Conservation (phyloP, 1,140 invertebrate species). For the Leptoteleia sp. region DNA sequence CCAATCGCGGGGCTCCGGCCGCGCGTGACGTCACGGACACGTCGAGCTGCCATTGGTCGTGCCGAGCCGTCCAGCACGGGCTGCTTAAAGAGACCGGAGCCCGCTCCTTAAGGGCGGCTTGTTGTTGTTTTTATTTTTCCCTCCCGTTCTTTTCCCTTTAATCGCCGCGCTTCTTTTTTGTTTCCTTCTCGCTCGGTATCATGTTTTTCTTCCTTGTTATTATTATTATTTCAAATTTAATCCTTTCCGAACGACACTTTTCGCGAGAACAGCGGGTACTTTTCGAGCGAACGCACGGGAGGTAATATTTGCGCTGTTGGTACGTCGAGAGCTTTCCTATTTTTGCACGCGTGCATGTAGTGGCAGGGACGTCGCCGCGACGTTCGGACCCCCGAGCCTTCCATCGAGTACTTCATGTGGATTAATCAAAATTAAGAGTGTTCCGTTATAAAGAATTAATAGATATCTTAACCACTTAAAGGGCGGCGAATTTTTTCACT, state of each 20-base stretch:
- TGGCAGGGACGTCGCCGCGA: slow-evolving; percentile 11
- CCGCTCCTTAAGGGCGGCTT: slow-evolving; percentile 14
- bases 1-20: slow-evolving; percentile 70
- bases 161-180: slow-evolving; percentile 6
- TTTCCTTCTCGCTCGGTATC: neutral
- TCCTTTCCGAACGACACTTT: slow-evolving; percentile 3
- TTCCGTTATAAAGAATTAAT: slow-evolving; percentile 3
- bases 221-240: too few relatives aligned
- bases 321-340: slow-evolving; percentile 45
- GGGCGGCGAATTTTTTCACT: too few relatives aligned
- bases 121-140: slow-evolving; percentile 17
- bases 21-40: slow-evolving; percentile 69
- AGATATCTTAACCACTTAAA: neutral
- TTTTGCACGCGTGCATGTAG: slow-evolving; percentile 54
- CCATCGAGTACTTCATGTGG: slow-evolving; percentile 2
- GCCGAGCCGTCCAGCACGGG: slow-evolving; percentile 1
- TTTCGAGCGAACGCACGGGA: neutral
- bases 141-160: neutral
- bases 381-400: neutral
- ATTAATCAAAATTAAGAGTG: neutral
- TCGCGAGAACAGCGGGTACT: neutral
- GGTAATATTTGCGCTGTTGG: slow-evolving; percentile 27
- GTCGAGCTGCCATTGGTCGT: slow-evolving; percentile 65
- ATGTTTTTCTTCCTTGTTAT: neutral
- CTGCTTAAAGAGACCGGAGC: slow-evolving; percentile 3